Evolutionary conservation across 2,797 vertebrate species (phyloP).

Genomic region (Pseudomugil tenellus): DNA sequence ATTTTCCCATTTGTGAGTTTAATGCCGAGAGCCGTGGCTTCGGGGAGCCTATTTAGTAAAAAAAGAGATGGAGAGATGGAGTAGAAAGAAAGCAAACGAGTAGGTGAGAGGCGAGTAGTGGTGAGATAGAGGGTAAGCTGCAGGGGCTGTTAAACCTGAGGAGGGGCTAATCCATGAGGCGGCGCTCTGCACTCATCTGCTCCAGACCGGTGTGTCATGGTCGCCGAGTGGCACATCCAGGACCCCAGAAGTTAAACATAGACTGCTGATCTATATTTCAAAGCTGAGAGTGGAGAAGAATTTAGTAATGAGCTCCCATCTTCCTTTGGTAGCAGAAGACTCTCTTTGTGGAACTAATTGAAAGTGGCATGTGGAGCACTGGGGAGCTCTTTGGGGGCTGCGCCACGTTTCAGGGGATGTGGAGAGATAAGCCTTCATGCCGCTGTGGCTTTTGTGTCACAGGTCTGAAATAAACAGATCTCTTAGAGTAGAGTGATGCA

Average conservation of each 20-base stretch:
- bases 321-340: slow-evolving; percentile 76
- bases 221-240: slow-evolving; percentile 46
- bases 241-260: slow-evolving; percentile 60
- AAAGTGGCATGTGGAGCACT: slow-evolving; percentile 79
- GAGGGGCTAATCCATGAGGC: slow-evolving; percentile 65
- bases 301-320: slow-evolving; percentile 83
- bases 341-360: slow-evolving; percentile 85
- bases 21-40: slow-evolving; percentile 55
- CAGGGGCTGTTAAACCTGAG: slow-evolving; percentile 62
- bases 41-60: slow-evolving; percentile 54
- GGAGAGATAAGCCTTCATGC: slow-evolving; percentile 62
- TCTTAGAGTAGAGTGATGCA: slow-evolving; percentile 58
- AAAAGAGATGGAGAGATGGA: slow-evolving; percentile 30
- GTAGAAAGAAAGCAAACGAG: slow-evolving; percentile 30
- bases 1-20: slow-evolving; percentile 68
- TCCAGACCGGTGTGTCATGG: slow-evolving; percentile 53
- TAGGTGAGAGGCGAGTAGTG: slow-evolving; percentile 37
- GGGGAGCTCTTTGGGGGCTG: slow-evolving; percentile 78
- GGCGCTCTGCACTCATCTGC: slow-evolving; percentile 54
- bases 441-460: slow-evolving; percentile 65
- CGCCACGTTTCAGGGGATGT: slow-evolving; percentile 66
- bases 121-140: slow-evolving; percentile 59
- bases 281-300: slow-evolving; percentile 77
- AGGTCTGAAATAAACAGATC: slow-evolving; percentile 72
- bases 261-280: slow-evolving; percentile 83